Percentiles rank a stretch among this genome's conserved stretches.
phyloP scores from a whole-genome alignment of 2,888 invertebrate species.

The Netelia virgata region DNA sequence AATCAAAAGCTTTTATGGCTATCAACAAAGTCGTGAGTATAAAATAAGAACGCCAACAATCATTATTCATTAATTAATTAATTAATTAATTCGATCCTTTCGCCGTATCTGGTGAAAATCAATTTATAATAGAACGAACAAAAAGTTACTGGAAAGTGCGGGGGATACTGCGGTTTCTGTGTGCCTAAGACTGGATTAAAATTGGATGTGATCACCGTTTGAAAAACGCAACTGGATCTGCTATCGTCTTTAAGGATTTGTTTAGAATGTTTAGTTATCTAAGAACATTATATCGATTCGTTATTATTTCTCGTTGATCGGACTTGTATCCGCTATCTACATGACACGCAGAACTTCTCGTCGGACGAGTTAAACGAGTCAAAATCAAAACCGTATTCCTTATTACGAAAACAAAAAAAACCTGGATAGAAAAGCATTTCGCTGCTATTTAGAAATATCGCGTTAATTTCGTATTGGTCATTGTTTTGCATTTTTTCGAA shows the following conservation, averaged over 20 bases:
- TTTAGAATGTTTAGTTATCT: constrained; percentile 11
- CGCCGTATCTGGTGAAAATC: constrained; percentile 13
- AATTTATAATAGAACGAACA: constrained; percentile 85
- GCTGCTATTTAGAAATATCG: too few relatives aligned
- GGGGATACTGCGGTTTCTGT: constrained; percentile 91
- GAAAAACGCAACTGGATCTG: constrained; percentile 59
- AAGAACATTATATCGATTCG: constrained; percentile 7
- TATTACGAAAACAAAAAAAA: too few relatives aligned
- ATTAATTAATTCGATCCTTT: too few relatives aligned
- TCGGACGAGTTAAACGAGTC: too few relatives aligned
- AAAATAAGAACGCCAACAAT: not conserved
- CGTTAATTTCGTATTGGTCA: too few relatives aligned
- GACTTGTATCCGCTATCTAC: not conserved
- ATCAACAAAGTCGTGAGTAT: constrained; percentile 85
- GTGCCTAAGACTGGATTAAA: constrained; percentile 81
- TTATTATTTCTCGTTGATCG: not conserved
- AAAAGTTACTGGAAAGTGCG: constrained; percentile 88
- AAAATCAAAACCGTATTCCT: too few relatives aligned
- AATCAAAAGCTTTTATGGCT: constrained; percentile 82
- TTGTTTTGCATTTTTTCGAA: too few relatives aligned
- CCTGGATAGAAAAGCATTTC: too few relatives aligned
- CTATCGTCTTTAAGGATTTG: not conserved
- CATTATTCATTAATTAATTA: too few relatives aligned
- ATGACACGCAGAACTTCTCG: too few relatives aligned
- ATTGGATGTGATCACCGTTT: constrained; percentile 80